Evolutionary conservation across 2,888 invertebrate species (phyloP).

Genomic region (Smittia sp.): DNA sequence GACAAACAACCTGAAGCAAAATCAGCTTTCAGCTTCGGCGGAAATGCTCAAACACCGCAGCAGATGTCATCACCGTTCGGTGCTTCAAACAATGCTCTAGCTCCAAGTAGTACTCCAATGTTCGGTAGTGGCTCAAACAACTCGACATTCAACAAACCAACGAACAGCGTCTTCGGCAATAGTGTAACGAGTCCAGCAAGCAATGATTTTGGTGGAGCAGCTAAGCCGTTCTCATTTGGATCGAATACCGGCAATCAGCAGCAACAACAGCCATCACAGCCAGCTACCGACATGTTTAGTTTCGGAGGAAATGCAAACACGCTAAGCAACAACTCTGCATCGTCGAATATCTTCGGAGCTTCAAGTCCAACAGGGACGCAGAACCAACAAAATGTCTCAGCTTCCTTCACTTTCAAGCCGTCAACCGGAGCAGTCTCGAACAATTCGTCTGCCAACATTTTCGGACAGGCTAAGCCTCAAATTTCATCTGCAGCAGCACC

Average conservation of each 20-base stretch:
- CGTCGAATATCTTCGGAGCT: neutral
- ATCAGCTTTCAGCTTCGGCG: neutral
- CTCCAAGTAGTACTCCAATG: neutral
- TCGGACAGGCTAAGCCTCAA: constrained; percentile 5
- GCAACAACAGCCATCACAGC: constrained; percentile 5
- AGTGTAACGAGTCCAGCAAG: neutral
- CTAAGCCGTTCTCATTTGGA: neutral
- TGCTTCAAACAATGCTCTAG: neutral
- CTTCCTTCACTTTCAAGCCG: constrained; percentile 26
- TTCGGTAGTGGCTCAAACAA: neutral
- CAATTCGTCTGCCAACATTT: neutral
- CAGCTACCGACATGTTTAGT: constrained; percentile 11
- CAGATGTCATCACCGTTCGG: neutral
- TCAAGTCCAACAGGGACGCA: neutral
- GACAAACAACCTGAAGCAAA: neutral
- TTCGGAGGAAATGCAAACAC: neutral
- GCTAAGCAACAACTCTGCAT: neutral
- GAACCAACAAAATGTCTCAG: constrained; percentile 26
- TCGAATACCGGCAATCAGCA: neutral
- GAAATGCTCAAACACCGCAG: neutral
- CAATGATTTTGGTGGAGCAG: neutral
- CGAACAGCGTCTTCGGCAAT: neutral
- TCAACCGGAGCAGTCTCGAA: constrained; percentile 10
- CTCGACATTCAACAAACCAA: neutral
- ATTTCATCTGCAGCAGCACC: neutral